Evolutionary conservation across 1,140 invertebrate species (phyloP).

Genomic region (Trichonephila clavipes): DNA sequence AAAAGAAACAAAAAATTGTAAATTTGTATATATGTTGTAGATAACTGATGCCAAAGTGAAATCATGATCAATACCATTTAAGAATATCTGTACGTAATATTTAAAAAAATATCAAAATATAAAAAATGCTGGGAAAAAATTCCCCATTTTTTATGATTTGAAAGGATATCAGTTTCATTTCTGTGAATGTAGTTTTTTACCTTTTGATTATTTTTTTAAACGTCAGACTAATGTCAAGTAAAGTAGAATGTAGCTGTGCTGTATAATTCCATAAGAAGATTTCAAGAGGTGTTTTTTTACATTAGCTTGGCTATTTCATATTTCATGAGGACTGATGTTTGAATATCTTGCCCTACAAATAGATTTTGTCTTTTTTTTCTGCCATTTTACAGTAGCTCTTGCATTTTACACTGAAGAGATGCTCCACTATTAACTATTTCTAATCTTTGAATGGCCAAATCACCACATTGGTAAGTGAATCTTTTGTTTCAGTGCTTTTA

Average conservation of each 20-base stretch:
- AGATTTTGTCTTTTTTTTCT: background rate
- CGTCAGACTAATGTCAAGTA: background rate
- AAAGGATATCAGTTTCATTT: background rate
- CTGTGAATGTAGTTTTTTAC: background rate
- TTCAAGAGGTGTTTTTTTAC: background rate
- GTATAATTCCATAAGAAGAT: background rate
- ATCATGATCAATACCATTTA: background rate
- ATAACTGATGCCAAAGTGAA: background rate
- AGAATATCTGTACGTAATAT: too few relatives aligned
- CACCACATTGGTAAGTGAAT: background rate
- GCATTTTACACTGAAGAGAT: background rate
- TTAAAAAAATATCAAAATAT: background rate
- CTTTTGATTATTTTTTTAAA: background rate
- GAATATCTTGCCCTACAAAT: background rate
- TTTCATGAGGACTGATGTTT: background rate
- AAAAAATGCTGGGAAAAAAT: background rate
- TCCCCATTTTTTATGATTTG: background rate
- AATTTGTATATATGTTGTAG: conserved; percentile 37
- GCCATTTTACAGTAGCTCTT: conserved; percentile 10
- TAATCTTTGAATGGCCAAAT: background rate
- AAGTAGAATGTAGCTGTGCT: background rate
- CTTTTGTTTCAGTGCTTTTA: background rate
- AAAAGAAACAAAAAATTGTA: background rate
- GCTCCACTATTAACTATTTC: background rate
- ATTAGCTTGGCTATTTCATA: background rate